Percentiles rank a stretch among this genome's conserved stretches.
Conservation (phyloP, 2,888 invertebrate species). For the Junonia oenone region DNA sequence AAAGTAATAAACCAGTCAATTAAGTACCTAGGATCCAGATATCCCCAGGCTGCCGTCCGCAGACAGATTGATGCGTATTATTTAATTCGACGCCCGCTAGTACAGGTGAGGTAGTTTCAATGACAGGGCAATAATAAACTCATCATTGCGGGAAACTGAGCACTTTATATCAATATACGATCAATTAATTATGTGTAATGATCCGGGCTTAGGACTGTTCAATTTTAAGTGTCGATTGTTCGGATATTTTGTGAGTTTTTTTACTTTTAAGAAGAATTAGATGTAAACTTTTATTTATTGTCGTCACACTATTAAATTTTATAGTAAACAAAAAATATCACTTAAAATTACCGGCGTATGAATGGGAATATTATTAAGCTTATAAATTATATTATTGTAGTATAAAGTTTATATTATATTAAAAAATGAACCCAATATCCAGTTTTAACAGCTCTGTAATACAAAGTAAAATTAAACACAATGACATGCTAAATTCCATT, state of each 20-base stretch:
- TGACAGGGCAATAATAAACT: conserved; percentile 32
- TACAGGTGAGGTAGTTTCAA: conserved; percentile 39
- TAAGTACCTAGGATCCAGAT: conserved; percentile 23
- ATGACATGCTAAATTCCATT: conserved; percentile 1
- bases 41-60: conserved; percentile 31
- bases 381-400: background rate
- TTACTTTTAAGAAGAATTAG: too few relatives aligned
- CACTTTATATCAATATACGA: background rate
- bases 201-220: background rate
- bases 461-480: conserved; percentile 1
- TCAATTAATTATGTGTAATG: background rate
- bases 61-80: conserved; percentile 38
- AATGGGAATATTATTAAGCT: too few relatives aligned
- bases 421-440: background rate
- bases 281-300: too few relatives aligned
- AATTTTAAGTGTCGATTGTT: background rate
- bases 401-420: background rate
- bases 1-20: conserved; percentile 16
- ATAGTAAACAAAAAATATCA: too few relatives aligned
- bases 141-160: conserved; percentile 5
- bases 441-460: background rate
- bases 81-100: conserved; percentile 40
- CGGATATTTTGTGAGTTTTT: too few relatives aligned
- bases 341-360: too few relatives aligned
- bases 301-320: too few relatives aligned